These are phyloP conservation scores for Drosophila navojoa DNA, from an alignment of 1,140 invertebrate species.

Conservation along the genomic window DNA sequence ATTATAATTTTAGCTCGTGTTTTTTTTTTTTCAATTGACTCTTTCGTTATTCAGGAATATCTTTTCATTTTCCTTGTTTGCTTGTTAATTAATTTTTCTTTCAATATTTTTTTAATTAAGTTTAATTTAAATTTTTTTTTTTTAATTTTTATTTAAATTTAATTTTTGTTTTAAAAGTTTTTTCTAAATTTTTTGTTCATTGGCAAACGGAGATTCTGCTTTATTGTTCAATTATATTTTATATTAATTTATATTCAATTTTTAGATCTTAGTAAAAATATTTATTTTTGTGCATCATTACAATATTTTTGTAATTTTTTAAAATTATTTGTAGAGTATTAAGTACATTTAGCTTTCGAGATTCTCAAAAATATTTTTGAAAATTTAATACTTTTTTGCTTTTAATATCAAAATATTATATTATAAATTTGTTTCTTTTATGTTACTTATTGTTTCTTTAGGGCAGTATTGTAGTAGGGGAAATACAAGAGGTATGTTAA, in stretches of 20 bases:
- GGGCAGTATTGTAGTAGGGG: conserved; percentile 22
- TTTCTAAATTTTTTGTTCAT: conserved; percentile 26
- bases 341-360: conserved; percentile 12
- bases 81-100: conserved; percentile 4
- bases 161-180: conserved; percentile 2
- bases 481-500: conserved; percentile 3
- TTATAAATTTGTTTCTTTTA: conserved; percentile 5
- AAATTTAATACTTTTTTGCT: conserved; percentile 2
- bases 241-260: neutral
- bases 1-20: conserved; percentile 50
- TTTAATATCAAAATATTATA: conserved; percentile 3
- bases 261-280: conserved; percentile 3
- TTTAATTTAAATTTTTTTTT: neutral
- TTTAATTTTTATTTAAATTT: conserved; percentile 11
- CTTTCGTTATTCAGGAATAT: conserved; percentile 18
- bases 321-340: conserved; percentile 15
- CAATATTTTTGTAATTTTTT: neutral
- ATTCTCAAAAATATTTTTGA: conserved; percentile 25
- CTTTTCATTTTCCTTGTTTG: neutral
- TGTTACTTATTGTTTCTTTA: neutral
- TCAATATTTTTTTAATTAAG: neutral
- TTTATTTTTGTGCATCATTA: neutral
- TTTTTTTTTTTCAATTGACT: conserved; percentile 73
- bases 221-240: neutral
- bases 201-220: conserved; percentile 61